Base-by-base conservation (phyloP, 2,888 invertebrate genomes). In the Drosophila seclusa region DNA sequence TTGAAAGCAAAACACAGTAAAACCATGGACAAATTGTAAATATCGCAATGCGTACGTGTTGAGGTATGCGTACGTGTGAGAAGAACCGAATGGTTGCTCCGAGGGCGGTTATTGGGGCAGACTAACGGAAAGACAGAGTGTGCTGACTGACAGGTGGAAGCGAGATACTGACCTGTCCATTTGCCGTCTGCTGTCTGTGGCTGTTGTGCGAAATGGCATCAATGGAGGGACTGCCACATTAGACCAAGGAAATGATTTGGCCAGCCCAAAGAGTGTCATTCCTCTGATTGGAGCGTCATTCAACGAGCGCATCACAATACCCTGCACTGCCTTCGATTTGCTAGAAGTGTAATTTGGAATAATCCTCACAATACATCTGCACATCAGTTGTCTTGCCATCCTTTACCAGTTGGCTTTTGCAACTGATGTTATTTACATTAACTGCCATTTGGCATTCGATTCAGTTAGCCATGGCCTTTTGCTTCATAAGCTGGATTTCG, bases 21-120 rank as follows among this genome's bases (percentile, higher is more conserved):
- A 75, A 75, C 65, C 64, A 64, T 60, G 69, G 59, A 27, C 64
- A 61, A 64, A 60, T 58, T 75, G 65, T 76, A 76, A 76, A 75
- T 76, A 75, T 76, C 34, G 34, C 53, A 36, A 49, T 34, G 60
- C 53, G 75, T 76, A 75, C 74, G 76, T 76, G 76, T 58, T 45
- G 50, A 73, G 53, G 57, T 57, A 57, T 57, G 57, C 57, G 57
- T 57, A 57, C 57, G 57, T 57, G 57, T 57, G 57, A 42, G 57
- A 24, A 42, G 42, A 57, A 31, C 57, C 42, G 11, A 42, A 31
- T 57, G 29, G 24, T 42, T 57, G 57, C 57, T 31, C 57, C 38
- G 21, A 40, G 40, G 16, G 13, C 38, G 55, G 29, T 55, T 40
- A 40, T 13, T n/a, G 31, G 34, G 34, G 34, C 1, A 5, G 55